A percentile compares a stretch with the other conserved stretches of the same genome.
phyloP scores from a whole-genome alignment of 2,888 invertebrate genomes.

The Elysia crispata region DNA sequence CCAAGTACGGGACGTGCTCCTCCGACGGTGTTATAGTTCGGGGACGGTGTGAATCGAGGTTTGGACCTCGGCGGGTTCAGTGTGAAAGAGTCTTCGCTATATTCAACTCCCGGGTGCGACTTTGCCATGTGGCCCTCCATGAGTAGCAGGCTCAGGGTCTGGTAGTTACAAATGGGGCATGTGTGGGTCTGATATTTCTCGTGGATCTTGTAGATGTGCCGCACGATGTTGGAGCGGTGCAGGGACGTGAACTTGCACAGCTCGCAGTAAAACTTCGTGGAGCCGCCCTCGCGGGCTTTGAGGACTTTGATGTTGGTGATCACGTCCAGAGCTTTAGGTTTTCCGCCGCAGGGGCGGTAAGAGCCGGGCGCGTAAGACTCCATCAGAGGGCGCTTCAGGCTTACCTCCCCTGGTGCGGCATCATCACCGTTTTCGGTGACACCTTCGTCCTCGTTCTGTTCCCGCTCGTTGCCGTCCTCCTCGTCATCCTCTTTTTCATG shows the following conservation, averaged over 20 bases:
- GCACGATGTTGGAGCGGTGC: conserved; percentile 55
- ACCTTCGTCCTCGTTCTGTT: conserved; percentile 20
- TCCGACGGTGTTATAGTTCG: too few relatives aligned
- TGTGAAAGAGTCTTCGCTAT: conserved; percentile 40
- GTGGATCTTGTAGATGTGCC: conserved; percentile 56
- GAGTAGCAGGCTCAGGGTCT: conserved; percentile 54
- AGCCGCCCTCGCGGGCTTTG: conserved; percentile 49
- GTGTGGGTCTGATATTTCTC: conserved; percentile 55
- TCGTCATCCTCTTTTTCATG: conserved; percentile 23
- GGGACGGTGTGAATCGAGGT: background rate
- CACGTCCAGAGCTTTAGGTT: conserved; percentile 53
- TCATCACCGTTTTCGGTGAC: conserved; percentile 31
- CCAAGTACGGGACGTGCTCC: conserved; percentile 29
- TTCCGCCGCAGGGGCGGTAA: conserved; percentile 46
- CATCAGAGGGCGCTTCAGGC: conserved; percentile 7
- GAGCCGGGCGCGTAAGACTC: conserved; percentile 37
- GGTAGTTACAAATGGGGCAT: conserved; percentile 53
- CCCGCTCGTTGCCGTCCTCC: conserved; percentile 11
- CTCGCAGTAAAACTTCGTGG: conserved; percentile 55
- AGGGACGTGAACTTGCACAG: conserved; percentile 55
- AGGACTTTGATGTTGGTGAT: conserved; percentile 55
- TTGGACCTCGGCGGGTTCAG: conserved; percentile 25
- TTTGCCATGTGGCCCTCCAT: conserved; percentile 52
- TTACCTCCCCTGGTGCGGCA: background rate
- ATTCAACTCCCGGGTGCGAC: conserved; percentile 50